Base-by-base conservation (phyloP, 1,140 invertebrate species). In the Dendrolimus punctatus region DNA sequence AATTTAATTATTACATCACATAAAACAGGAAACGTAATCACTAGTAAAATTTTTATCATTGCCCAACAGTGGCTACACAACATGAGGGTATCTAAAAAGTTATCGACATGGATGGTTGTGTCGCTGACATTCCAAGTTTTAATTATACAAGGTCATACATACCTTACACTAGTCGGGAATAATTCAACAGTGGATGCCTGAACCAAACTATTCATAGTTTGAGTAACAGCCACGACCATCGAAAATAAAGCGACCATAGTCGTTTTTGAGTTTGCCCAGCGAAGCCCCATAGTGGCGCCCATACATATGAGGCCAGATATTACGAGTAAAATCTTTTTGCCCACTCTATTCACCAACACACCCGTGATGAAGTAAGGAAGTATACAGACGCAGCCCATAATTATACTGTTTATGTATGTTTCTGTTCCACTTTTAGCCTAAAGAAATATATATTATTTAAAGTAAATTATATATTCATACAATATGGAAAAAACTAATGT, bases 111-210 rank as follows among this genome's bases (percentile, higher is more conserved):
- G 23, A 23, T 3, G 23, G 23, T 23, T 23, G 23, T 23, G 23
- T 23, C 23, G 3, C n/a, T 6, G 43, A 3, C 6, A 9, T 6
- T 9, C 5, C n/a, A 6, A 2, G 43, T 45, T n/a, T n/a, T 9
- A 45, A 4, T 45, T 45, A 2, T 6, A 45, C 5, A 45, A 45
- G 43, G 23, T 8, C 6, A 45, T 45, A n/a, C 40, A 45, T 54
- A 89, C 88, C 88, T 80, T 6, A 85, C 56, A 45, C 75, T 66
- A 2, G 88, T 89, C 7, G 88, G 88, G 48, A 89, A 88, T 2
- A 87, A 49, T 37, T 88, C 75, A 6, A 89, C 80, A 3, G 77
- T 71, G 8, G 76, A 65, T 8, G 73, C 75, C 23, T 88, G 58
- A 5, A 76, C 49, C 10, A 86, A 58, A 51, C 80, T 82, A 6